Conservation (phyloP, 2,888 invertebrate species). For the Phaonia tiefii region DNA sequence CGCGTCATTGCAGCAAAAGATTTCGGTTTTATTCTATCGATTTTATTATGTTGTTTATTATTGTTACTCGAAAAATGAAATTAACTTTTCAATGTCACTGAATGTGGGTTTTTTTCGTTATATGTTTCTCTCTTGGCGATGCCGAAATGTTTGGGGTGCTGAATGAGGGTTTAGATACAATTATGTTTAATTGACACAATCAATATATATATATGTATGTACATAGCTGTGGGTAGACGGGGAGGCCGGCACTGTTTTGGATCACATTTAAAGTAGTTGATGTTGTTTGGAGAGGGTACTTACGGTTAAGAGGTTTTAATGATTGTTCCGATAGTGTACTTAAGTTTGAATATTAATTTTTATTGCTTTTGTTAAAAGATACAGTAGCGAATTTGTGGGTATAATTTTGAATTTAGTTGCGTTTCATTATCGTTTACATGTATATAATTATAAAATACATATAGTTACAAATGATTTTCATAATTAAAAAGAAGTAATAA, state of each 20-base stretch:
- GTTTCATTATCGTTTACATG: background rate
- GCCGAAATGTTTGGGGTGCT: slow-evolving; percentile 30
- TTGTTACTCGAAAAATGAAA: slow-evolving; percentile 1
- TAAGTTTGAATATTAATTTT: background rate
- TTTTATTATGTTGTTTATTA: slow-evolving; percentile 16
- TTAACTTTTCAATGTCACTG: slow-evolving; percentile 45
- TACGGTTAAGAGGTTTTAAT: slow-evolving; percentile 26
- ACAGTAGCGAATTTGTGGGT: slow-evolving; percentile 23
- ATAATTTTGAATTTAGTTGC: background rate
- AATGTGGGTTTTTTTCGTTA: no score
- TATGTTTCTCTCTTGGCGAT: no score
- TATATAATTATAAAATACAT: background rate
- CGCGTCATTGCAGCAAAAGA: slow-evolving; percentile 37
- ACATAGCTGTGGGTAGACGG: no score
- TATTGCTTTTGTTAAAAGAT: slow-evolving; percentile 5
- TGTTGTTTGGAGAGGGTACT: background rate
- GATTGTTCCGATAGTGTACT: slow-evolving; percentile 1
- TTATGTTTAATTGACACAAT: slow-evolving; percentile 47
- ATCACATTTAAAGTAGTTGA: background rate
- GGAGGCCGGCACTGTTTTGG: background rate
- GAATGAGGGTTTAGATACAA: slow-evolving; percentile 44
- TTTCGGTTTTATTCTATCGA: slow-evolving; percentile 2
- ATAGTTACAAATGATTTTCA: background rate
- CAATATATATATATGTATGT: no score
- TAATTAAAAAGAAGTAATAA: slow-evolving; percentile 5